A percentile compares a stretch with the other conserved stretches of the same genome.
phyloP scores from a whole-genome alignment of 1,140 invertebrate species.

The Papilio aristodemus region DNA sequence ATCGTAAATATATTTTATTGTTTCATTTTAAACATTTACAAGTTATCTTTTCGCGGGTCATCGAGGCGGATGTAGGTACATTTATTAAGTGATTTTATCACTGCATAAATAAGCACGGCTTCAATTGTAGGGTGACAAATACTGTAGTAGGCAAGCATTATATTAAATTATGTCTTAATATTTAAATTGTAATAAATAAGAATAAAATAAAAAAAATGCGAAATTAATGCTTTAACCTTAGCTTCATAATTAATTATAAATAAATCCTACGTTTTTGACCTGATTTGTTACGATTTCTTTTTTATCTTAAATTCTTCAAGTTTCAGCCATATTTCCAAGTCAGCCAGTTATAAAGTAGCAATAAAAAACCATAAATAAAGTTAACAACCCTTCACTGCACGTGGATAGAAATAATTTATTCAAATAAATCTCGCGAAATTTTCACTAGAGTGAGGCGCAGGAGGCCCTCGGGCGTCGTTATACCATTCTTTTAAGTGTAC shows the following conservation, averaged over 20 bases:
- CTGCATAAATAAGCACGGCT: neutral
- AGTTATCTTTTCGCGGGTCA: conserved; percentile 28
- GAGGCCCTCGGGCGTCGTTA: conserved; percentile 66
- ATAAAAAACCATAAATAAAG: conserved; percentile 51
- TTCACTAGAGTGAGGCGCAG: conserved; percentile 56
- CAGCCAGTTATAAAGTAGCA: conserved; percentile 31
- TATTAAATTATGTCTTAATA: too few relatives aligned
- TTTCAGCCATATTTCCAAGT: neutral
- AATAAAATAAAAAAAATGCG: too few relatives aligned
- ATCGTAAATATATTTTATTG: conserved; percentile 52
- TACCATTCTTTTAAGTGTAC: conserved; percentile 73
- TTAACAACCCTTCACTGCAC: conserved; percentile 73
- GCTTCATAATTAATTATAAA: too few relatives aligned
- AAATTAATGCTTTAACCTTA: too few relatives aligned
- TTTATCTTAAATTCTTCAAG: neutral
- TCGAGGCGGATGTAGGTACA: conserved; percentile 19
- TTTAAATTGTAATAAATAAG: too few relatives aligned
- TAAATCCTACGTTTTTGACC: too few relatives aligned
- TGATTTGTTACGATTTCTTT: too few relatives aligned
- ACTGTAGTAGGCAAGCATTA: too few relatives aligned
- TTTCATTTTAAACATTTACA: conserved; percentile 36
- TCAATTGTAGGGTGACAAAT: conserved; percentile 1
- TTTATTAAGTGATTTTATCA: conserved; percentile 6
- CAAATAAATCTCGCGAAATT: conserved; percentile 74
- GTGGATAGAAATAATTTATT: conserved; percentile 75